Conservation (phyloP, 2,797 vertebrate genomes). For the Galago senegalensis region DNA sequence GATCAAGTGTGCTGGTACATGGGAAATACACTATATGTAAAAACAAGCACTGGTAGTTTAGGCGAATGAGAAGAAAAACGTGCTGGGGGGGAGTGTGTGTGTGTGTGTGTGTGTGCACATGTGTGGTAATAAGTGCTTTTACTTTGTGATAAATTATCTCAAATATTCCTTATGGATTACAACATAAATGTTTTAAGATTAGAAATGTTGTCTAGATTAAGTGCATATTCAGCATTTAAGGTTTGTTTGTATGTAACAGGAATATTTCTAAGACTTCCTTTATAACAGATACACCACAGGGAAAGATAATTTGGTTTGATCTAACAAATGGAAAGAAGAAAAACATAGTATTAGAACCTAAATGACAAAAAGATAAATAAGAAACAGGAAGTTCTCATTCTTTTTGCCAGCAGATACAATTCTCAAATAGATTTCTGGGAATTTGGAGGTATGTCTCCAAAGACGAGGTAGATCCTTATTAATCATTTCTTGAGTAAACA, state of each 20-base stretch:
- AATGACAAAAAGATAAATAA: conserved; percentile 59
- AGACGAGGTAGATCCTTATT: conserved; percentile 49
- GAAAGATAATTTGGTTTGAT: conserved; percentile 57
- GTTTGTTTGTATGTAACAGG: conserved; percentile 45
- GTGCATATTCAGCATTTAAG: conserved; percentile 60
- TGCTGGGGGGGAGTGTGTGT: background rate
- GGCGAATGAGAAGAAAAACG: conserved; percentile 86
- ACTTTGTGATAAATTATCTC: conserved; percentile 88
- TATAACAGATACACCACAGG: conserved; percentile 23
- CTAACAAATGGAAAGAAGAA: conserved; percentile 60
- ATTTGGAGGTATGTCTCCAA: conserved; percentile 43
- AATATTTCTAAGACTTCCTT: conserved; percentile 66
- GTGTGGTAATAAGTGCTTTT: conserved; percentile 85
- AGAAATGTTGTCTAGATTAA: conserved; percentile 83
- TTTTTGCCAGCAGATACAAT: conserved; percentile 6
- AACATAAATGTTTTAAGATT: conserved; percentile 87
- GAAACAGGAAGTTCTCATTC: conserved; percentile 25
- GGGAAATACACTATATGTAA: conserved; percentile 92
- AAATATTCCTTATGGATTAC: conserved; percentile 88
- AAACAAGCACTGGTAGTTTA: conserved; percentile 91
- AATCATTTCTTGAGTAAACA: background rate
- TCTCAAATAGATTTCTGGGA: conserved; percentile 50
- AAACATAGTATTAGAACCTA: conserved; percentile 59
- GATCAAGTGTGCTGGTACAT: conserved; percentile 91
- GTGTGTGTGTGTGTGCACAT: background rate